phyloP scores from a whole-genome alignment of 1,140 invertebrate species.

The Aphelinus atriplicis region DNA sequence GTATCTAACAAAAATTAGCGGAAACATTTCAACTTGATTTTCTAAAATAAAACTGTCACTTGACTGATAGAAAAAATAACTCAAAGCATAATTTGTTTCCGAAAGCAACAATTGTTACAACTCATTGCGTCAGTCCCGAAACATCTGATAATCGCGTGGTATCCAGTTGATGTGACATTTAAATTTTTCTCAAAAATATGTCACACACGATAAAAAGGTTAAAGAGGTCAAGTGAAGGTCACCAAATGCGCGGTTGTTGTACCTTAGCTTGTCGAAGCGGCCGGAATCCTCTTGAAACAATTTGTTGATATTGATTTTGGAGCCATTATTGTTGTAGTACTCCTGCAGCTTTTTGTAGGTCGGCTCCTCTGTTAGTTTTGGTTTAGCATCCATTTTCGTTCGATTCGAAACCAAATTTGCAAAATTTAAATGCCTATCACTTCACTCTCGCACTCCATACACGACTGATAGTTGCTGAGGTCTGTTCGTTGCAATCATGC shows the following conservation, averaged over 20 bases:
- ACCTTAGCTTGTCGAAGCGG: constrained; percentile 87
- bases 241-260: constrained; percentile 45
- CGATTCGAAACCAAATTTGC: too few species aligned
- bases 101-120: not conserved
- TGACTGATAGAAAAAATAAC: too few species aligned
- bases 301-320: constrained; percentile 79
- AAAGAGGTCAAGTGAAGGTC: constrained; percentile 57
- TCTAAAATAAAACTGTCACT: too few species aligned
- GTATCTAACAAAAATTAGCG: too few species aligned
- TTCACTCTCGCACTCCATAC: too few species aligned
- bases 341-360: constrained; percentile 78
- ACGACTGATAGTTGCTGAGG: too few species aligned
- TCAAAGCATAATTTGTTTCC: not conserved
- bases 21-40: too few species aligned
- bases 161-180: constrained; percentile 3
- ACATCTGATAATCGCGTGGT: not conserved
- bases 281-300: constrained; percentile 80
- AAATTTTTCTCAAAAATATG: constrained; percentile 19
- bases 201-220: constrained; percentile 1
- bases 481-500: too few species aligned
- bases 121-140: not conserved
- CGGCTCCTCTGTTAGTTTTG: constrained; percentile 72
- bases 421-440: too few species aligned
- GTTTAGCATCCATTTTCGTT: constrained; percentile 60
- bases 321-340: constrained; percentile 74